These are phyloP conservation scores for Plebejus anna DNA, from an alignment of 2,888 invertebrate species.

Conservation along the genomic window DNA sequence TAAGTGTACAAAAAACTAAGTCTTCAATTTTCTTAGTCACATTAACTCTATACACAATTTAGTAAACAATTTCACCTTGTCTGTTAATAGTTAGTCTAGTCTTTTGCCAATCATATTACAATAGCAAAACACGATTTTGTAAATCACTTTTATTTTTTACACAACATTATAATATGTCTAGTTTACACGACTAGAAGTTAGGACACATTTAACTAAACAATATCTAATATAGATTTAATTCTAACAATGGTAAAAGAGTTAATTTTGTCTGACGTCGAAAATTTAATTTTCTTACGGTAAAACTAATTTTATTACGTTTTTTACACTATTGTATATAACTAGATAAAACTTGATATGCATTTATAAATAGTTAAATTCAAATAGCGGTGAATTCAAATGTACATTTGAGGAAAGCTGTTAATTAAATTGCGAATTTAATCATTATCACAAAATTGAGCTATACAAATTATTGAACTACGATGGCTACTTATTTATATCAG, in stretches of 20 bases:
- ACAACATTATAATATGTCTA: not conserved
- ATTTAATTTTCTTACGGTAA: not conserved
- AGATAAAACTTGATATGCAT: not conserved
- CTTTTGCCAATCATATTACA: not conserved
- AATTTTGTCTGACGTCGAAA: not conserved
- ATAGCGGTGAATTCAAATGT: not conserved
- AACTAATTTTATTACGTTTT: not conserved
- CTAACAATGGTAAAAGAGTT: not conserved
- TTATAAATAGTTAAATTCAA: not conserved
- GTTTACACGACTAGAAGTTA: not conserved
- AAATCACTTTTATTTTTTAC: slow-evolving; percentile 11
- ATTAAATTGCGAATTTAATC: not conserved
- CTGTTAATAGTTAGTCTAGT: not conserved
- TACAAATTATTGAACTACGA: not conserved
- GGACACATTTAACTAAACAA: not conserved
- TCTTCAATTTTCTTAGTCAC: not conserved
- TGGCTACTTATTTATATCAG: not conserved
- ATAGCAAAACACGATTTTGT: not conserved
- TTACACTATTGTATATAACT: not conserved
- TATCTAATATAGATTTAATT: too few species aligned
- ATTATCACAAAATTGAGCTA: not conserved
- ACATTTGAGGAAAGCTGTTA: not conserved
- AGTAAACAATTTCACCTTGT: slow-evolving; percentile 4
- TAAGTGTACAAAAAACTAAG: not conserved
- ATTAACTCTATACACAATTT: not conserved